Conservation (phyloP, 2,888 invertebrate genomes). For the Drosophila kambysellisi region DNA sequence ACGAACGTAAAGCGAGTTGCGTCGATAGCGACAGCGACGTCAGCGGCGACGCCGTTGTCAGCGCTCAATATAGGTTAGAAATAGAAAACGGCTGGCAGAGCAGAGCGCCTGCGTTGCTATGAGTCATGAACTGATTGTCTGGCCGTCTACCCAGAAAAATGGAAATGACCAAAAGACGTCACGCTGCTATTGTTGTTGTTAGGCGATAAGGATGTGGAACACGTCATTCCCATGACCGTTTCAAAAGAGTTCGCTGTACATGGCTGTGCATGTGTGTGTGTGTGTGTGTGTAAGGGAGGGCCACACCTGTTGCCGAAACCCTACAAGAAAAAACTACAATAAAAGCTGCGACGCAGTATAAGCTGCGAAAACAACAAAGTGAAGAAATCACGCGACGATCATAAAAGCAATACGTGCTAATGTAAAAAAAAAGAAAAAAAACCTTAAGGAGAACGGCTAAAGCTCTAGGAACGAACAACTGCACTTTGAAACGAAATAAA, state of each 20-base stretch:
- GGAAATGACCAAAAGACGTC: slow-evolving; percentile 53
- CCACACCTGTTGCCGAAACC: slow-evolving; percentile 75
- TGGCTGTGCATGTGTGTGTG: slow-evolving; percentile 21
- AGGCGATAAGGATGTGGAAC: slow-evolving; percentile 71
- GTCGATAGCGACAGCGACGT: background rate
- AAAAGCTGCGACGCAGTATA: slow-evolving; percentile 70
- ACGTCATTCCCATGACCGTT: slow-evolving; percentile 65
- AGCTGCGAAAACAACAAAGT: slow-evolving; percentile 47
- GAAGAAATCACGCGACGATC: slow-evolving; percentile 73
- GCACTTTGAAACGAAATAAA: slow-evolving; percentile 6
- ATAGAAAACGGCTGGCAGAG: slow-evolving; percentile 29
- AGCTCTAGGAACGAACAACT: slow-evolving; percentile 27
- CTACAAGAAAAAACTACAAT: slow-evolving; percentile 66
- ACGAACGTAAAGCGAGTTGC: slow-evolving; percentile 30
- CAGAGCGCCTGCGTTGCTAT: slow-evolving; percentile 43
- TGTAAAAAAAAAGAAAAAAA: slow-evolving; percentile 61
- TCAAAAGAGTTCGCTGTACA: slow-evolving; percentile 51
- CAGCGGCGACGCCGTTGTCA: slow-evolving; percentile 6
- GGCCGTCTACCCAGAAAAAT: slow-evolving; percentile 17
- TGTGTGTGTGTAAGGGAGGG: slow-evolving; percentile 39
- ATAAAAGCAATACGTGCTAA: slow-evolving; percentile 76
- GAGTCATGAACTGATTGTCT: slow-evolving; percentile 52
- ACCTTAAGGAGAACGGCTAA: slow-evolving; percentile 10
- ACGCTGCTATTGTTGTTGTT: slow-evolving; percentile 25
- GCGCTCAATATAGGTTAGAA: slow-evolving; percentile 66